Percentiles rank a stretch among this genome's conserved stretches.
Evolutionary conservation across 2,113 vertebrate genomes (phyloP).

Genomic region (Bos taurus): ARS-UCD2.0 NC_037328.1:21744501-21745000

Average conservation of each 20-base stretch:
- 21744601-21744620: background rate
- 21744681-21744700: background rate
- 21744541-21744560: background rate
- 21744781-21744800: background rate
- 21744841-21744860: background rate
- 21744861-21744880: background rate
- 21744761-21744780: background rate
- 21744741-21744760: background rate
- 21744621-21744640: background rate
- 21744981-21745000: background rate
- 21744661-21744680: background rate
- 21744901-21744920: background rate
- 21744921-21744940: background rate
- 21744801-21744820: background rate
- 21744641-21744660: background rate
- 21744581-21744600: background rate
- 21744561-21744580: background rate
- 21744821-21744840: background rate
- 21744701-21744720: background rate
- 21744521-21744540: background rate
- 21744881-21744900: background rate
- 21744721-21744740: background rate
- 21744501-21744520: background rate
- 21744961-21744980: slow-evolving; percentile 9
- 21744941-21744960: background rate